Evolutionary conservation across 2,797 vertebrate species (phyloP).

Genomic region (Florisuga fusca): DNA sequence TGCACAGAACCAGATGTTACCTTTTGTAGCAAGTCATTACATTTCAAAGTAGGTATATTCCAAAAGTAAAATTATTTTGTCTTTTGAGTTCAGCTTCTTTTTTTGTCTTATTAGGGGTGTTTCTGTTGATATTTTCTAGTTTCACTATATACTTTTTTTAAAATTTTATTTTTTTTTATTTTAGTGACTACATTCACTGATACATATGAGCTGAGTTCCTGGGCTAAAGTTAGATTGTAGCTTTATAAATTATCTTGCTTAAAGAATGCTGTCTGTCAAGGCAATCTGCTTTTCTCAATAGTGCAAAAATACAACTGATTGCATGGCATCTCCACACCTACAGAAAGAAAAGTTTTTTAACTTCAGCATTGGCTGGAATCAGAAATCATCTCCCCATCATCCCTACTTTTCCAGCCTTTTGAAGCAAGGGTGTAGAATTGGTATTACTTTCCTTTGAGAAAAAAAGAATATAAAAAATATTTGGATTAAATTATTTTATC

Average conservation of each 20-base stretch:
- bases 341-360: not conserved
- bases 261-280: not conserved
- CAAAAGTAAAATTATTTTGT: not conserved
- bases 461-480: not conserved
- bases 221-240: not conserved
- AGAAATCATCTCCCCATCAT: not conserved
- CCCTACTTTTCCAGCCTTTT: not conserved
- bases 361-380: not conserved
- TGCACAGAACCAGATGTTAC: conserved; percentile 16
- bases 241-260: not conserved
- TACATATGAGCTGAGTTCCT: not conserved
- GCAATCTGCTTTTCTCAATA: not conserved
- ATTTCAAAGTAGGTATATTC: conserved; percentile 23
- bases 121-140: not conserved
- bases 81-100: not conserved
- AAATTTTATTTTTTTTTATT: no score
- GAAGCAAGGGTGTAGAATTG: accelerated
- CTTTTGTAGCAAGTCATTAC: conserved; percentile 21
- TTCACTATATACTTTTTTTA: not conserved
- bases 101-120: not conserved
- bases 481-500: not conserved
- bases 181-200: not conserved
- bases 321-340: not conserved
- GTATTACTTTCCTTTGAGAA: not conserved
- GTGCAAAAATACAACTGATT: not conserved